Evolutionary conservation across 2,888 invertebrate genomes (phyloP), one percentile per base, ranked within the genome.

Genomic region (Lasioglossum zephyrum): DNA sequence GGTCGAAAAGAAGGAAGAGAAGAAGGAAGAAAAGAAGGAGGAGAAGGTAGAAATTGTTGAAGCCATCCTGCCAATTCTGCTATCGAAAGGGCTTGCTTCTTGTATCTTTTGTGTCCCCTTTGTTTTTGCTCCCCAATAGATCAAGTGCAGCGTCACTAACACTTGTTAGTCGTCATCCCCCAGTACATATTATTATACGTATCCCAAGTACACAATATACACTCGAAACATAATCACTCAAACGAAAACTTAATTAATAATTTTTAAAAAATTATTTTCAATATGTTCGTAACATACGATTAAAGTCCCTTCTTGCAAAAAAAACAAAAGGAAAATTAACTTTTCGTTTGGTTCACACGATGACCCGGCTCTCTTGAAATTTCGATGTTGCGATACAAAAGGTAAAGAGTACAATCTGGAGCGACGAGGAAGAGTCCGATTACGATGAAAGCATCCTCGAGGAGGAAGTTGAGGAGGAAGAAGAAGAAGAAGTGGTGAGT

Each of bases 1-100:
- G 77, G 92, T 95, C 82, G 93, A 93, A 41, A 89, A 90, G 36
- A 79, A 79, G 77, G 89, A 96, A 77, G 92, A 94, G 81, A 94
- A 94, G 85, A 92, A 95, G 69, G 95, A 95, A n/a, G 95, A 95
- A 87, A 94, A 96, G 82, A 92, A 94, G 79, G 89, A 96, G 77
- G 92, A 94, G 81, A 92, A 94, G 79, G 92, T 95, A 84, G 93
- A 93, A 2, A 72, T 49, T 2, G 85, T n/a, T 60, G 53, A 73
- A 39, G 26, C 49, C 41, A 18, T 41, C 4, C 3, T 16, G 26
- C 16, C 31, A 73, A 36, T 57, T 73, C 57, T 66, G 26, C 44
- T 1, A 47, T 76, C 13, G 13, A n/a, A 73, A 60, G 16, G 16
- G 63, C 60, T 74, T 77, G 5, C 22, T 39, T 31, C 26, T 16